Conservation (phyloP, 2,888 invertebrate species). For the Yponomeuta evonymella region DNA sequence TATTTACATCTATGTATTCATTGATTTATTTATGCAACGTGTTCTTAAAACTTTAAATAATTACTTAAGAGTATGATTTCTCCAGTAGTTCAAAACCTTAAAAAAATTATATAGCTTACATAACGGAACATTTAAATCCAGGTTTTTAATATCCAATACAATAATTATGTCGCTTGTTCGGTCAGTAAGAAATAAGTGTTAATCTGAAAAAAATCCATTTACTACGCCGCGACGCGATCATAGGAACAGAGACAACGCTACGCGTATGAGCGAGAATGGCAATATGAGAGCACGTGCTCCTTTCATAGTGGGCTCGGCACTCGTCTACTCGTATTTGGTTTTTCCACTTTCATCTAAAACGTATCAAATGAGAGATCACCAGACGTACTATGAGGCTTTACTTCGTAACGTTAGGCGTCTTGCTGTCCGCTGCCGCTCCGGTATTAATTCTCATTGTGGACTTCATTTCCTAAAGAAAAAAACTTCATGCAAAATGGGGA, state of each 20-base stretch:
- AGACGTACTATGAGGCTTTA: background rate
- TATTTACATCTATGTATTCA: no score
- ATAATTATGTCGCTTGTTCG: no score
- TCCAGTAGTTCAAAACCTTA: no score
- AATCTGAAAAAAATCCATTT: slow-evolving; percentile 20
- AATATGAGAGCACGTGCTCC: slow-evolving; percentile 63
- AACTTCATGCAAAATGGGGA: slow-evolving; percentile 16
- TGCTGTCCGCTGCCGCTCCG: slow-evolving; percentile 48
- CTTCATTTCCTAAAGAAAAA: slow-evolving; percentile 50
- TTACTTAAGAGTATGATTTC: background rate
- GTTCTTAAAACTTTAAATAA: background rate
- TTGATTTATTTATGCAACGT: background rate
- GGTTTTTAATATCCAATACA: no score
- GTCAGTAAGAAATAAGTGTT: no score
- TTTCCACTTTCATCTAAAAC: background rate
- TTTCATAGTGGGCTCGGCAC: slow-evolving; percentile 43
- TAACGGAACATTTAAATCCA: no score
- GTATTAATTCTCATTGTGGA: slow-evolving; percentile 61
- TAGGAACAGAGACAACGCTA: slow-evolving; percentile 33
- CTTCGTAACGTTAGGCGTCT: background rate
- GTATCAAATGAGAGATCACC: background rate
- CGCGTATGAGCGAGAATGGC: slow-evolving; percentile 37
- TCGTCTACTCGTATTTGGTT: background rate
- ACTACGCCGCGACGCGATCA: slow-evolving; percentile 30
- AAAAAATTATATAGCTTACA: no score